Evolutionary conservation across 2,797 vertebrate species (phyloP).

Genomic region (Thaleichthys pacificus): DNA sequence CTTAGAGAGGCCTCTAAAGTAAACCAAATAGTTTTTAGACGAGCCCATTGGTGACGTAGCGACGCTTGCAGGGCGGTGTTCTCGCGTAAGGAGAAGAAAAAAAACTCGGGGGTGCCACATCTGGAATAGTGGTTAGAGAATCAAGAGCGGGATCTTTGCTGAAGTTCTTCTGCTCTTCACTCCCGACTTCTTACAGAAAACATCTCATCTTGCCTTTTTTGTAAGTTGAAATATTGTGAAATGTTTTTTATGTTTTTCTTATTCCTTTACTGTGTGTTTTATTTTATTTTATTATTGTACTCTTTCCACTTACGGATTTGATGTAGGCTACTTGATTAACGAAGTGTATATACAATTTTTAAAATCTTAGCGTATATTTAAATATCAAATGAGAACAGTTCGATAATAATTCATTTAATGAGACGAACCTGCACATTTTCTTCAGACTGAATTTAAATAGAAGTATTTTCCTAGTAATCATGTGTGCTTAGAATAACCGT

Average conservation of each 20-base stretch:
- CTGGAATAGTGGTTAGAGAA: constrained; percentile 74
- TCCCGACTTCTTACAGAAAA: constrained; percentile 41
- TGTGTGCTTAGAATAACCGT: background rate
- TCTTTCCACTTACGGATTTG: background rate
- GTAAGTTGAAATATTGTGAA: constrained; percentile 42
- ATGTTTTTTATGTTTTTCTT: constrained; percentile 3
- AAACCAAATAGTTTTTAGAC: constrained; percentile 10
- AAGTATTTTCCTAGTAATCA: background rate
- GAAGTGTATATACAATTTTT: constrained; percentile 35
- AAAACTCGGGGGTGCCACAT: constrained; percentile 74
- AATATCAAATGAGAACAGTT: constrained; percentile 12
- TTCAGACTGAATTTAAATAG: background rate
- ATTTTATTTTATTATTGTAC: too few relatives aligned
- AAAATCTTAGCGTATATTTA: constrained; percentile 22
- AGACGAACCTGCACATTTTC: background rate
- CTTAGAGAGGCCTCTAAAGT: background rate
- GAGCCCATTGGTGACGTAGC: constrained; percentile 69
- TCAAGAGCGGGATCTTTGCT: constrained; percentile 54
- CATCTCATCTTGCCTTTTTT: constrained; percentile 15
- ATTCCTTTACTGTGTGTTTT: constrained; percentile 26
- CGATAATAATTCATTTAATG: background rate
- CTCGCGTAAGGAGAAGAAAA: constrained; percentile 66
- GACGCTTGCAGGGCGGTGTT: constrained; percentile 77
- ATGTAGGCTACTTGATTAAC: constrained; percentile 8
- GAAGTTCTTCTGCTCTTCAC: constrained; percentile 48